Percentiles rank a stretch among this genome's conserved stretches.
phyloP scores from a whole-genome alignment of 1,140 invertebrate species.

The Tetramorium simillimum region DNA sequence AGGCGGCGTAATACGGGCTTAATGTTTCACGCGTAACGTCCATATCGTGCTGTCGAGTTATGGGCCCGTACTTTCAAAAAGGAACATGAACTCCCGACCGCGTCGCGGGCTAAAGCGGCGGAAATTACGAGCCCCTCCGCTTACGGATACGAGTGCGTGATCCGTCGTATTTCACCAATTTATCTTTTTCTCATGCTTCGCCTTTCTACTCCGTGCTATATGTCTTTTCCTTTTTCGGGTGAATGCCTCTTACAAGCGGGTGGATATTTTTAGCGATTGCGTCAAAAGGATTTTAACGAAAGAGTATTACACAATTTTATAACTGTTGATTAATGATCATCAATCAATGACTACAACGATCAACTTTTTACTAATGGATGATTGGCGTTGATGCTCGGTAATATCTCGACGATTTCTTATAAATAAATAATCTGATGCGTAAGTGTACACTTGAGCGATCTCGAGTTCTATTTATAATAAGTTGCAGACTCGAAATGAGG shows the following conservation, averaged over 20 bases:
- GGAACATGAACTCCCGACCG: conserved; percentile 64
- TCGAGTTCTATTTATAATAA: not conserved
- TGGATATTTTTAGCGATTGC: conserved; percentile 30
- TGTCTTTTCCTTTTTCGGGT: conserved; percentile 16
- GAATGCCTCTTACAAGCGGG: conserved; percentile 9
- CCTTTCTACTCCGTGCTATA: conserved; percentile 36
- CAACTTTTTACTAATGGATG: not conserved
- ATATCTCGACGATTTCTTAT: not conserved
- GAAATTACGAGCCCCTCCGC: conserved; percentile 68
- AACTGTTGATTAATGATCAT: not conserved
- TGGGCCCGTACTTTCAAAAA: conserved; percentile 65
- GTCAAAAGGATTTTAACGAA: not conserved
- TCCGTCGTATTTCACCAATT: conserved; percentile 59
- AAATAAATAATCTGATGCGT: not conserved
- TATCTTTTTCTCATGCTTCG: conserved; percentile 19
- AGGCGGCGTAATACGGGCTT: conserved; percentile 63
- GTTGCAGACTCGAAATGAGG: not conserved
- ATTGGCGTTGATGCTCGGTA: not conserved
- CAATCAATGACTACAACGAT: not conserved
- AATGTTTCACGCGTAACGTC: conserved; percentile 66
- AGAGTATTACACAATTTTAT: not conserved
- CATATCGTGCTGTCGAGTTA: conserved; percentile 62
- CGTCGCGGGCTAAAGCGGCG: conserved; percentile 54
- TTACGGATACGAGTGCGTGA: conserved; percentile 52
- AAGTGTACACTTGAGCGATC: not conserved